Base-by-base conservation (phyloP, 2,113 vertebrate species). In the Henicopernis longicauda region DNA sequence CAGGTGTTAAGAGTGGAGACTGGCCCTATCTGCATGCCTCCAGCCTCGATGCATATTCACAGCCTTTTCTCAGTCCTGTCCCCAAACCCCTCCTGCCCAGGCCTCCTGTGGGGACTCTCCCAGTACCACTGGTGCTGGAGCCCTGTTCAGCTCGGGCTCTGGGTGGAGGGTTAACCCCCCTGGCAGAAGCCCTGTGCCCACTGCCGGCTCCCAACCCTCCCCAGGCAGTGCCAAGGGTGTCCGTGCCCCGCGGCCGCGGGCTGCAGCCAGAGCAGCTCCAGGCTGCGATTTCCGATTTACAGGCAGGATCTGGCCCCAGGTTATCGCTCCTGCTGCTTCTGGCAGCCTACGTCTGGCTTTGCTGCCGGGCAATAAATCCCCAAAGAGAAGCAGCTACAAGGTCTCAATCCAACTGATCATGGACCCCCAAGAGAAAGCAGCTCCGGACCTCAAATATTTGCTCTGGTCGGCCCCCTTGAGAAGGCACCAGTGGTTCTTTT, bases 1-100 rank as follows among this genome's bases (percentile, higher is more conserved):
- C 96, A 96, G 86, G 85, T 73, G 95, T 5, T 69, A 96, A 92
- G 89, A 40, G 13, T 65, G 85, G 59, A 87, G 82, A 66, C 59
- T 65, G 62, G 2, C 70, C 50, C 74, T 80, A 16, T 70, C 87
- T 87, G 71, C 66, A 40, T 1, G 7, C 36, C 89, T 69, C 66
- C 65, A 6, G 54, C 69, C 89, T 59, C 18, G 2, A 6, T 92
- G 31, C 79, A 88, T 80, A 88, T 83, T 82, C 93, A 97, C 55
- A 59, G 67, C 54, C 62, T 65, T 25, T 50, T 38, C 58, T 29
- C 62, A 8, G 66, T 29, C 34, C 55, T 59, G 18, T 26, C 62
- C 38, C 69, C 34, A 23, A 34, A 73, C 4, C 25, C 7, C 57
- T n/a, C 38, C 4, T 36, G 47, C 6, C 34, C 72, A 23, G 52